Evolutionary conservation across 1,140 invertebrate genomes (phyloP), one percentile per base, ranked within the genome.

Genomic region (Bombus confusus): DNA sequence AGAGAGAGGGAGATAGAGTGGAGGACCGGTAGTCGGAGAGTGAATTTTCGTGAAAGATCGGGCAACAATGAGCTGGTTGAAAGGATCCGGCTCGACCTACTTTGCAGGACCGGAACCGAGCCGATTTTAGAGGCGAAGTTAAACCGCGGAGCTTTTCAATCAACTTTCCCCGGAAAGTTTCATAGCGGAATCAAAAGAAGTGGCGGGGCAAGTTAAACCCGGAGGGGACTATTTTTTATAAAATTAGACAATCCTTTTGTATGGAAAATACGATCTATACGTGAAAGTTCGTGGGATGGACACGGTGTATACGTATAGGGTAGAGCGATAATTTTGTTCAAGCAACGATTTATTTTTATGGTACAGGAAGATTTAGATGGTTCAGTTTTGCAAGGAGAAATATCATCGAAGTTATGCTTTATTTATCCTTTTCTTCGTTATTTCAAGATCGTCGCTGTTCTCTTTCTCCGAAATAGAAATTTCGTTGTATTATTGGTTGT

Each of bases 21-120:
- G 5, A 31, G 78, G 2, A 25, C 28, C 37, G 57, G 34, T n/a
- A 18, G 47, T 15, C 4, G 22, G 43, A 39, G 64, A 43, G 41
- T n/a, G 47, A 84, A 84, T 84, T 84, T 84, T 84, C 74, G 75
- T 71, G 41, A 84, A 84, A 78, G 82, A 84, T 71, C 47, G 82
- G 1, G 75, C 66, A 84, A 84, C 82, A 84, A 84, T 78, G 64
- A 57, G 43, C 39, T 66, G 39, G 82, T 71, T 84, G 74, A 71
- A 68, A 76, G 59, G 74, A 83, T 83, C 74, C 5, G 82, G 64
- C 47, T 39, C 66, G 82, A 77, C 82, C 82, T 68, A 84, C 22
- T 84, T 84, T 62, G 37, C 66, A 13, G 41, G 34, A 39, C 31
- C 37, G 75, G 57, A 47, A 81, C n/a, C 80, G 31, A 43, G 34